Evolutionary conservation across 2,113 vertebrate species (phyloP), one percentile per base, ranked within the genome.

Genomic region (Petromus typicus): DNA sequence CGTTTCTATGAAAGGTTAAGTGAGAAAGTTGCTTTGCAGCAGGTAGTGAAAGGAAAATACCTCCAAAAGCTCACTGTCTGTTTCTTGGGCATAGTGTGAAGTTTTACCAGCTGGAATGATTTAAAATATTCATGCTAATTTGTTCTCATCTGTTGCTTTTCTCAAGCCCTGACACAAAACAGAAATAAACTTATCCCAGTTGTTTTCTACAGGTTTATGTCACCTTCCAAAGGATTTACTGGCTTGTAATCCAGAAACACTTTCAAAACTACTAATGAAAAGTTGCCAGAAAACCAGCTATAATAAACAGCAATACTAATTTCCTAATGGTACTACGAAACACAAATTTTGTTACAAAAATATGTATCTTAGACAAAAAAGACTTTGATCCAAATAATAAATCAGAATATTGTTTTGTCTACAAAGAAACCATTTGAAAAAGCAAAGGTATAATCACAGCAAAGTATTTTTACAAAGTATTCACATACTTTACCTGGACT

Each of bases 61-160:
- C 64, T 86, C 67, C 86, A 63, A 86, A 92, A 86, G n/a, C 9
- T 12, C 43, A 82, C n/a, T 71, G 8, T 67, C 90, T 88, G 10
- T 59, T 89, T 90, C 51, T 85, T 34, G 88, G 78, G n/a, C 67
- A 81, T 40, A 82, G 18, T 40, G 48, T 61, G 14, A 51, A 94
- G 83, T 81, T 81, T 93, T 76, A 81, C 20, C 20, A 91, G 23
- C 56, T 6, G 32, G 57, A 81, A 96, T 91, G 27, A 95, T 57
- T 94, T 63, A 85, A 95, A 91, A 76, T 91, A 94, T 43, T 71
- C 43, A 96, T n/a, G 71, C 27, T 88, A 94, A 81, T 94, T 75
- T 94, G 78, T 81, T 86, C 18, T 82, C 43, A 73, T 82, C 61
- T 64, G 34, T 61, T 84, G 6, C 79, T 92, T 90, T 82, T 76